Evolutionary conservation across 1,140 invertebrate genomes (phyloP), one percentile per base, ranked within the genome.

Genomic region (Drosophila orosa): DNA sequence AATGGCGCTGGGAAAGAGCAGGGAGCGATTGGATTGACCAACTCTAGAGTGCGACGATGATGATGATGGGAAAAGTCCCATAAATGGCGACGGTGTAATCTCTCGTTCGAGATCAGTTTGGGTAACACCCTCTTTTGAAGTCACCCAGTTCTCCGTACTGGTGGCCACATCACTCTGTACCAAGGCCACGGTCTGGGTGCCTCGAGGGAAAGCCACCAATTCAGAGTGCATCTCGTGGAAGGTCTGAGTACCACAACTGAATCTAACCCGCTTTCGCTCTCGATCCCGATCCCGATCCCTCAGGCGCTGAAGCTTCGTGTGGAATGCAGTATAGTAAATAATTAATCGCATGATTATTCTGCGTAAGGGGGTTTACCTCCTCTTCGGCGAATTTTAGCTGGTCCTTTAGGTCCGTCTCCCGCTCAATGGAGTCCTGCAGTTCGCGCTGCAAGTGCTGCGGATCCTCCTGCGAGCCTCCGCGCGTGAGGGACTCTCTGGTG

Each of bases 331-430:
- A 75, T 15, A 54, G n/a, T 25, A 75, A 62, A 55, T 60, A 17
- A 73, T 80, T 74, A 82, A 60, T 57, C 27, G 24, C 4, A 22
- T 27, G 8, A 15, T 8, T 22, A 9, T 24, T 17, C 13, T 13
- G 35, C 3, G 7, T 10, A n/a, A 12, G 1, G 15, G 8, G 13
- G 29, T 74, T 91, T 91, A 94, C 95, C 94, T 98, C 97, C 92
- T 98, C 97, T 92, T 98, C 97, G 27, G 97, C 95, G 92, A 97
- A 98, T 67, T 95, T 95, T 9, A 98, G 92, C 92, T 98, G 97
- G 92, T 98, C 97, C 71, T 97, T 94, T 0, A 99, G 93, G 93
- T 99, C 98, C 6, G 96, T 97, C 92, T 99, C 98, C 29, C 98
- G 92, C 93, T 99, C 98, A 48, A 98, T 93, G 9, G 96, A 96